Base-by-base conservation (phyloP, 2,888 invertebrate genomes). In the Amphipoea oculea region DNA sequence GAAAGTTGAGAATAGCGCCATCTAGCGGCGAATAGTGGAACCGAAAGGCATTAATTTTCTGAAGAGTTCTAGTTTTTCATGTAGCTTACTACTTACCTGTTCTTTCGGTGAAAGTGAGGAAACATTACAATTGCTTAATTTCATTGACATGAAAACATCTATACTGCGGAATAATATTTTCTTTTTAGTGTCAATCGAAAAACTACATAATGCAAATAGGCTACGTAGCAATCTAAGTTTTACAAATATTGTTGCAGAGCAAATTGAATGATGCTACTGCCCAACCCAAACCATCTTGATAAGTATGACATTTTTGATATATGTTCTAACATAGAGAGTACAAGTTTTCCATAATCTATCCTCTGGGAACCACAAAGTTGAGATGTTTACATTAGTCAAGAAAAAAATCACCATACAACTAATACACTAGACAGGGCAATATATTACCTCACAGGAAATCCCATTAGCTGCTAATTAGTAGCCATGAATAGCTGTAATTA, bases 11-110 rank as follows among this genome's bases (percentile, higher is more conserved):
- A 20, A 23, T 36, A 86, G 29, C 75, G 85, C 88, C 89, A 89
- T 89, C 89, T 89, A 76, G 79, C 68, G 67, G 48, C 5, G 29
- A 88, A 66, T 82, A 76, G 86, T 70, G 1, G 67, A 78, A 84
- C 66, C 12, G 17, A 1, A 40, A 70, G 23, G 6, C n/a, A 60
- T 40, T 40, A 1, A 0, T 65, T 23, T 0, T 0, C n/a, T 60
- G n/a, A n/a, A 9, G 0, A 4, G 14, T 4, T n/a, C 0, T 9
- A 4, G 4, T 51, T 29, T 20, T 51, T 42, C 42, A 0, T 9
- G 14, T 29, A 1, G 20, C 1, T 14, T 29, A 4, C 5, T 40
- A 42, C 2, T 9, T 45, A 42, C 42, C 9, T n/a, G 40, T 40
- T 57, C 5, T 12, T 4, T 14, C 5, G 29, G 9, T 23, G 29